Percentiles rank a stretch among this genome's conserved stretches.
These are phyloP conservation scores for Pseudolaguvia tuberculata DNA, from an alignment of 2,113 vertebrate genomes.

Conservation along the genomic window DNA sequence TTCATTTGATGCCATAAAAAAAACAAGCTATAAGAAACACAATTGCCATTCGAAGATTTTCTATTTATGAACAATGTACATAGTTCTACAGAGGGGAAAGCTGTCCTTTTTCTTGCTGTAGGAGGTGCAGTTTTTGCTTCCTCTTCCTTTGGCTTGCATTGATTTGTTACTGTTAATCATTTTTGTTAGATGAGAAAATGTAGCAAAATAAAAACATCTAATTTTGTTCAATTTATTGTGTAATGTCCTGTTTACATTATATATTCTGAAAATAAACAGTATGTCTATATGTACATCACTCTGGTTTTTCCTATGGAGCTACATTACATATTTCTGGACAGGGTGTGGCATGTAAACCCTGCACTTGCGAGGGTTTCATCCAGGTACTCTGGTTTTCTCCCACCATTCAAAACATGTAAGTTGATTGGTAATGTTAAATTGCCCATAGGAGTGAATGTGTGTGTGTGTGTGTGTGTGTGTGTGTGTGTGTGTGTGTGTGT, in stretches of 20 bases:
- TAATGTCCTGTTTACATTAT: not conserved
- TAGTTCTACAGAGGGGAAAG: constrained; percentile 51
- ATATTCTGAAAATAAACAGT: not conserved
- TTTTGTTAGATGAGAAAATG: constrained; percentile 64
- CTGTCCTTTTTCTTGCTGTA: constrained; percentile 54
- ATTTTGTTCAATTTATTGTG: not conserved
- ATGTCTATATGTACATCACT: too few relatives aligned
- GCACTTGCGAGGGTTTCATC: too few relatives aligned
- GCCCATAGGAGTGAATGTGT: too few relatives aligned
- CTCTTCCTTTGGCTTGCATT: constrained; percentile 65
- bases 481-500: too few relatives aligned
- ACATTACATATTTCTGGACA: too few relatives aligned
- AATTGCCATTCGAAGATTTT: constrained; percentile 74
- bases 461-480: too few relatives aligned
- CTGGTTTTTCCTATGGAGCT: too few relatives aligned
- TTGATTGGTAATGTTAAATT: too few relatives aligned
- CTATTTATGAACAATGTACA: constrained; percentile 62
- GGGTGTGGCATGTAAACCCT: too few relatives aligned
- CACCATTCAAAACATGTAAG: too few relatives aligned
- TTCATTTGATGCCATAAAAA: constrained; percentile 72
- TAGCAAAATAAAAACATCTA: constrained; percentile 60
- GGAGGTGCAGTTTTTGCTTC: constrained; percentile 48
- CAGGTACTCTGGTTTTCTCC: too few relatives aligned
- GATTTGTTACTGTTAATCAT: constrained; percentile 59
- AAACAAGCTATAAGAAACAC: constrained; percentile 62